Conservation (phyloP, 1,140 invertebrate species). For the Condylostylus longicornis region DNA sequence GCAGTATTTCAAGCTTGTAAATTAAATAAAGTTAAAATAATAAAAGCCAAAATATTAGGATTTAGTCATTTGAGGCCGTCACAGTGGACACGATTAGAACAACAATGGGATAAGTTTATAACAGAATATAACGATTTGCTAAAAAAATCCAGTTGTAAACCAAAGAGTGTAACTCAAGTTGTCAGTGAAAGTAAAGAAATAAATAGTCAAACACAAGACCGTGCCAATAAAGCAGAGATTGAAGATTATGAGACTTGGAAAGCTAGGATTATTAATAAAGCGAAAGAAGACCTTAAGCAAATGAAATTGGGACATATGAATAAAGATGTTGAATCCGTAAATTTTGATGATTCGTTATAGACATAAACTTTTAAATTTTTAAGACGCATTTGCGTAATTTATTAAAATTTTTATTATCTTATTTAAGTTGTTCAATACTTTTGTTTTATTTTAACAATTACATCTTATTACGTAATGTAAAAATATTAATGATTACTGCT, state of each 20-base stretch:
- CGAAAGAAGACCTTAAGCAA: conserved; percentile 15
- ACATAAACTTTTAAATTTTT: too few relatives aligned
- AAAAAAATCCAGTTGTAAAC: conserved; percentile 10
- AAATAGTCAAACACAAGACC: background rate
- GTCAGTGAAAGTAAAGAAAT: background rate
- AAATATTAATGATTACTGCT: too few relatives aligned
- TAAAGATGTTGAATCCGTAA: too few relatives aligned
- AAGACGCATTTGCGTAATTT: too few relatives aligned
- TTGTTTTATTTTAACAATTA: too few relatives aligned
- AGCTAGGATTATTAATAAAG: conserved; percentile 16
- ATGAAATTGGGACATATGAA: too few relatives aligned
- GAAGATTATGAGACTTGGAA: conserved; percentile 30
- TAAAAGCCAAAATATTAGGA: conserved; percentile 26
- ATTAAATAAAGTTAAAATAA: conserved; percentile 25
- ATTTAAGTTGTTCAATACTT: too few relatives aligned
- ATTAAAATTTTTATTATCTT: too few relatives aligned
- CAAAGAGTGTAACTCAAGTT: background rate
- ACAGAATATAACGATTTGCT: conserved; percentile 19
- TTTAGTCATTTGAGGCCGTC: conserved; percentile 30
- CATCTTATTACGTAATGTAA: too few relatives aligned
- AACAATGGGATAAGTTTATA: conserved; percentile 30
- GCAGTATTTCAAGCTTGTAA: conserved; percentile 33
- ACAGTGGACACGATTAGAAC: conserved; percentile 31
- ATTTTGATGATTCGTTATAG: too few relatives aligned
- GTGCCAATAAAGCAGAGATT: conserved; percentile 1